Conservation (phyloP, 2,113 vertebrate species). For the Columba janthina region DNA sequence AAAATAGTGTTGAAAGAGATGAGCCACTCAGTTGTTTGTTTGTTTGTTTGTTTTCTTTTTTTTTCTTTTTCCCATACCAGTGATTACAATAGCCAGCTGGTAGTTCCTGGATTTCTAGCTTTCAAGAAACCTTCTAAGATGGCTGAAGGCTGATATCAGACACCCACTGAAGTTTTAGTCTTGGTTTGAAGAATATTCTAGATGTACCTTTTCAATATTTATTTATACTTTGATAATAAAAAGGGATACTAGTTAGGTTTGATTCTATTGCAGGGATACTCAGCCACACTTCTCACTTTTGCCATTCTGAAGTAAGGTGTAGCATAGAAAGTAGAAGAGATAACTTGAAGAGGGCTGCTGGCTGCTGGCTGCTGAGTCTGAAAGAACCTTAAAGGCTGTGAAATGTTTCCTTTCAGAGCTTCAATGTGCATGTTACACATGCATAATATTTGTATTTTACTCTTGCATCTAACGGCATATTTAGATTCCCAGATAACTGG, state of each 20-base stretch:
- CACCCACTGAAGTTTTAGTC: not conserved
- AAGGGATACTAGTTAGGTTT: not conserved
- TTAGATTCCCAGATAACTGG: not conserved
- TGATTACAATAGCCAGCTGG: not conserved
- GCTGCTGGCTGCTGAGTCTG: not conserved
- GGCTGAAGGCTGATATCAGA: not conserved
- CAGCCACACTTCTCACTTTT: not conserved
- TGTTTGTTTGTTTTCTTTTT: not conserved
- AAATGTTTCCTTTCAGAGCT: not conserved
- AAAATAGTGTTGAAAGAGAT: not conserved
- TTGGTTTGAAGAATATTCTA: not conserved
- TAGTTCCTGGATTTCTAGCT: not conserved
- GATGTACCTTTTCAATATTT: not conserved
- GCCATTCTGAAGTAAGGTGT: not conserved
- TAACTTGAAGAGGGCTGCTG: not conserved
- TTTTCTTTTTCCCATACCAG: not conserved
- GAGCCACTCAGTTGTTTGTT: not conserved
- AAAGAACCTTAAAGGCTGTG: not conserved
- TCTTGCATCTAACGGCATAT: not conserved
- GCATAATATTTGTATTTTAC: not conserved
- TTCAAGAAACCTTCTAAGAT: not conserved
- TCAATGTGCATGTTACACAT: not conserved
- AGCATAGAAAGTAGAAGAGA: not conserved
- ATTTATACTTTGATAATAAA: not conserved
- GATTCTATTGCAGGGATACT: not conserved